Percentiles rank a stretch among this genome's conserved stretches.
phyloP scores from a whole-genome alignment of 2,113 vertebrate genomes.

The Larimichthys polyactis region DNA sequence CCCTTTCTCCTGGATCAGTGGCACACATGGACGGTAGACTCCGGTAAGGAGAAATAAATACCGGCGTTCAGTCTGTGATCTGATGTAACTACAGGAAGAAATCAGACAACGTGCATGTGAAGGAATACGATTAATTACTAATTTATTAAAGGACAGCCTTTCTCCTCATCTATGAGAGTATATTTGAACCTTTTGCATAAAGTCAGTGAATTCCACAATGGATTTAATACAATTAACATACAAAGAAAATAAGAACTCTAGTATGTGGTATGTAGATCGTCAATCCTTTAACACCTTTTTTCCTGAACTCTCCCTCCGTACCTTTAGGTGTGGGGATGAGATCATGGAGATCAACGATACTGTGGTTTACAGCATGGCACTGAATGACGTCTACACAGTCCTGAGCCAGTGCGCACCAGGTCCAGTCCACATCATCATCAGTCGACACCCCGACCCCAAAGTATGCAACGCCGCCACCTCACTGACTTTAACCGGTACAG shows the following conservation, averaged over 20 bases:
- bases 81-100: not conserved
- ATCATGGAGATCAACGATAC: conserved; percentile 92
- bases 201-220: not conserved
- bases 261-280: not conserved
- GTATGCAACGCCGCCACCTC: conserved; percentile 72
- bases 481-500: not conserved
- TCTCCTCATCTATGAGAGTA: too few species aligned
- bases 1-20: conserved; percentile 93
- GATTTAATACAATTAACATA: not conserved
- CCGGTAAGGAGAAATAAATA: conserved; percentile 32
- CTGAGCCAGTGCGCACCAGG: conserved; percentile 91
- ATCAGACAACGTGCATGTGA: not conserved
- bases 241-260: not conserved
- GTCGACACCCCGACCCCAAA: conserved; percentile 93
- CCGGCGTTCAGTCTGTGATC: too few species aligned
- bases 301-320: not conserved
- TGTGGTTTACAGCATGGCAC: conserved; percentile 88
- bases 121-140: not conserved
- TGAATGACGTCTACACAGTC: conserved; percentile 91
- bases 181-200: too few species aligned
- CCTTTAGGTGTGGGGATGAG: conserved; percentile 91
- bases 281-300: not conserved
- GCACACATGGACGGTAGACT: conserved; percentile 90
- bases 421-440: conserved; percentile 90
- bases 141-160: too few species aligned